Evolutionary conservation across 2,888 invertebrate species (phyloP), one percentile per base, ranked within the genome.

Genomic region (Aromia moschata): DNA sequence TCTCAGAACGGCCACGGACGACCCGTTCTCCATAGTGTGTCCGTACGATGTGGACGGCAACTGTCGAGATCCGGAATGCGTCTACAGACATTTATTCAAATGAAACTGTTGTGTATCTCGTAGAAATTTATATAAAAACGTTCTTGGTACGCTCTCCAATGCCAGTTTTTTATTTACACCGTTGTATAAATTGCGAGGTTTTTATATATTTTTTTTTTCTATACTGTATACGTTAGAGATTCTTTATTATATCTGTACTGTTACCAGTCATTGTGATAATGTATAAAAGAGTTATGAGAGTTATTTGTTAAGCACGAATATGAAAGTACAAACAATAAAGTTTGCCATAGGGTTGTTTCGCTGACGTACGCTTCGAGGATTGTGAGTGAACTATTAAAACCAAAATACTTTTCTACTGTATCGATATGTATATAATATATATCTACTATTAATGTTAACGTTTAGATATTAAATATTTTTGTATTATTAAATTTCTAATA

Each of bases 11-110:
- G 62, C 67, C 43, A 58, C 63, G 38, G 69, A 70, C 12, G 76
- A 80, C 66, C 79, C 80, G 1, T 70, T 77, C 55, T 70, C 69
- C 11, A 77, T 77, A 40, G 65, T 79, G 61, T 80, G 80, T 65
- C 80, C 80, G 1, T 80, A 75, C 60, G 79, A 80, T 65, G 70
- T 79, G 25, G 71, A 77, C 60, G 80, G 80, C 49, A 75, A 70
- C 17, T 80, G 80, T 62, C 72, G 78, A 54, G 80, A 80, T 67
- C 62, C 73, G 46, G 79, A 79, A 53, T 80, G 80, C 69, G 65
- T 68, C 56, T 80, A 74, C 62, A 77, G 76, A 61, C 80, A 80
- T 64, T 68, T 60, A 52, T 63, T 67, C 49, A 64, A 54, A 41
- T 60, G 54, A 60, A 49, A 40, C 11, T 25, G 12, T 12, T 25